Base-by-base conservation (phyloP, 1,140 invertebrate genomes). In the Papilio polytes region DNA sequence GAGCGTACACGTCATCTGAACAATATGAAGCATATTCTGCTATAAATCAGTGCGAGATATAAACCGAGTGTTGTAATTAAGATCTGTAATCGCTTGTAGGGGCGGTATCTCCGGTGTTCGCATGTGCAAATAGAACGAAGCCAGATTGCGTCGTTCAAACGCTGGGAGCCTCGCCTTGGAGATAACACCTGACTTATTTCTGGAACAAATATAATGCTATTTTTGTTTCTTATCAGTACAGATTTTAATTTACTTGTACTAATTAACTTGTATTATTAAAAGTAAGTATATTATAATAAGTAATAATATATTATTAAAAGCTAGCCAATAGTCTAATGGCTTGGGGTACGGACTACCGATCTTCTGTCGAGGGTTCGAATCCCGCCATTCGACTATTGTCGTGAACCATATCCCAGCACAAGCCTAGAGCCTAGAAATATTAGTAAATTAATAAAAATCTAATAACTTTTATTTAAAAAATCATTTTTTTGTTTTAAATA, bases 111-210 rank as follows among this genome's bases (percentile, higher is more conserved):
- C 20, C 59, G 53, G 18, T 63, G 59, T 63, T 63, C 59, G 59
- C 59, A 63, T 13, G 63, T 70, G 63, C 63, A 70, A 70, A 70
- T 70, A 70, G 63, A 70, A 70, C 63, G 63, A 70, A 70, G 63
- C 63, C 63, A 70, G 63, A 70, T 70, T 70, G 63, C 22, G 63
- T 31, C 12, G 63, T 70, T 70, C 63, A 70, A 70, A 70, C 63
- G 63, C 63, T 70, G 26, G 63, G 63, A 70, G 63, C 63, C 63
- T 70, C 63, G 26, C 63, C 63, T 70, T 70, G 63, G 26, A 70
- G 63, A 70, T 70, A 70, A 70, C 63, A 70, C 22, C 59, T 4
- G 1, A 31, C 26, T 70, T 70, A 70, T 70, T 70, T 70, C 63
- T 70, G 63, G 63, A 70, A 31, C 63, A 70, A 70, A 70, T 70